phyloP scores from a whole-genome alignment of 2,113 vertebrate species.

The Excalfactoria chinensis region DNA sequence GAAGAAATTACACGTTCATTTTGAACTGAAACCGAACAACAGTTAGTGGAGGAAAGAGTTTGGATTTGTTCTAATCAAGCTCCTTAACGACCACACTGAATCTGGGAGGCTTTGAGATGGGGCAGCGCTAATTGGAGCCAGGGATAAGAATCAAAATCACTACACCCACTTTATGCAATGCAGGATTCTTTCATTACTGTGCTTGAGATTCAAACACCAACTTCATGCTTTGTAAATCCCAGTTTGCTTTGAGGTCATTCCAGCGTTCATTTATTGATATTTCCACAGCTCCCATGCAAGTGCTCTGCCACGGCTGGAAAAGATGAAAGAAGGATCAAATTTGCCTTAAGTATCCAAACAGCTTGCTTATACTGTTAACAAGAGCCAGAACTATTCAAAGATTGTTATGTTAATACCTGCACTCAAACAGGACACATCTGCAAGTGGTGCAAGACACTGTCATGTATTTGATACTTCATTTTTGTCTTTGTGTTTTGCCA shows the following conservation, averaged over 20 bases:
- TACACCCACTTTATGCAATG: rapidly evolving
- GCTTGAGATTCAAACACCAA: background rate
- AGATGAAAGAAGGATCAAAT: background rate
- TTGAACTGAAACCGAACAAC: background rate
- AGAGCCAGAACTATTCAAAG: background rate
- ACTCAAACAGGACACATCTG: background rate
- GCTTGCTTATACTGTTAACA: background rate
- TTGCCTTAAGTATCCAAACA: background rate
- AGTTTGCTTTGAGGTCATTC: background rate
- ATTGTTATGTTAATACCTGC: background rate
- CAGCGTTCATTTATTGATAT: background rate
- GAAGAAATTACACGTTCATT: background rate
- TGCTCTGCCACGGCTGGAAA: background rate
- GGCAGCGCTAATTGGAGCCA: background rate
- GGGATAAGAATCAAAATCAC: background rate
- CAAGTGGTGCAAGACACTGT: background rate
- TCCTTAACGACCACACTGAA: background rate
- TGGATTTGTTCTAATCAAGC: background rate
- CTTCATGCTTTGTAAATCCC: background rate
- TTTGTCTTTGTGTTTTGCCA: background rate
- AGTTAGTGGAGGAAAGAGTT: background rate
- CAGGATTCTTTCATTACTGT: background rate
- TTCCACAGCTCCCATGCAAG: background rate
- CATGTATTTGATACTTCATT: background rate
- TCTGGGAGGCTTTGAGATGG: background rate